Conservation (phyloP, 2,113 vertebrate species). For the Gulo gulo region DNA sequence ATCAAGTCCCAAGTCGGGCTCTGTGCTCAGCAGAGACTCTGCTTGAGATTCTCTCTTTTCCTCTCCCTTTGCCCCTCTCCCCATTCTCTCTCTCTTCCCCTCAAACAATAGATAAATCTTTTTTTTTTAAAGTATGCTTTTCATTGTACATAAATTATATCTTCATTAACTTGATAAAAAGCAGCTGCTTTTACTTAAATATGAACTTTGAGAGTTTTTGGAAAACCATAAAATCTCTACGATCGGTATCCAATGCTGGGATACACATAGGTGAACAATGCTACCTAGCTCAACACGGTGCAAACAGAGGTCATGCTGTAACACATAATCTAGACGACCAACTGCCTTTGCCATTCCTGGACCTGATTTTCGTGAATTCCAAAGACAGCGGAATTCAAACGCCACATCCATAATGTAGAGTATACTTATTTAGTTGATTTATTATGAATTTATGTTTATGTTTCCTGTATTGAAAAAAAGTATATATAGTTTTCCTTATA, state of each 20-base stretch:
- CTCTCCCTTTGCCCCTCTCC: background rate
- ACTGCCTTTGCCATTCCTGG: background rate
- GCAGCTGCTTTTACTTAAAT: background rate
- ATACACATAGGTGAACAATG: background rate
- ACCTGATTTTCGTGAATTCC: background rate
- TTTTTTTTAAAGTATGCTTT: background rate
- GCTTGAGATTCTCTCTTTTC: background rate
- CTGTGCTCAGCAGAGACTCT: background rate
- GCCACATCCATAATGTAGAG: background rate
- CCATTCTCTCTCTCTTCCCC: background rate
- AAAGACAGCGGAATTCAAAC: background rate
- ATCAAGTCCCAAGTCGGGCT: background rate
- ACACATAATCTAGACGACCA: background rate
- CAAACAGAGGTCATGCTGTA: background rate
- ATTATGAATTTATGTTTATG: background rate
- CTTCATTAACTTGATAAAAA: background rate
- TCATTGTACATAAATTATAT: constrained; percentile 3
- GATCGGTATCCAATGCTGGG: background rate
- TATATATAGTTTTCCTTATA: background rate
- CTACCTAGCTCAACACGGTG: background rate
- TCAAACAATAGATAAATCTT: background rate
- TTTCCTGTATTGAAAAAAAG: background rate
- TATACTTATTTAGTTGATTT: background rate
- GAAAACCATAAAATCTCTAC: background rate
- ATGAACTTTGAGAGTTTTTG: background rate